These are phyloP conservation scores for Dipodomys stephensi DNA, from an alignment of 2,113 vertebrate species.

Conservation along the genomic window DNA sequence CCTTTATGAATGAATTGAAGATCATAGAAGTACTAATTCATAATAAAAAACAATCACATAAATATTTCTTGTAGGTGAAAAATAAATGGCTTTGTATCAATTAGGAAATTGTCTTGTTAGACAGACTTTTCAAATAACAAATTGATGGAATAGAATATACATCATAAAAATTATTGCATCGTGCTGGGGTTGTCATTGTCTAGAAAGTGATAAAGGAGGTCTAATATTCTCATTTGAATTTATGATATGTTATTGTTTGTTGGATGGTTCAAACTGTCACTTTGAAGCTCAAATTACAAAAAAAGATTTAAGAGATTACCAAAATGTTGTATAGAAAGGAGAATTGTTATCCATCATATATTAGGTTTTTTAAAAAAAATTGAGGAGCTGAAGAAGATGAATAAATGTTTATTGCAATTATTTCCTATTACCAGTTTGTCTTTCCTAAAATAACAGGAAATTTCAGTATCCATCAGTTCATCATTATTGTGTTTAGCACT, in stretches of 20 bases:
- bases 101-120: conserved; percentile 30
- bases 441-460: not conserved
- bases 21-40: conserved; percentile 35
- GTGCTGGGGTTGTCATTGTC: not conserved
- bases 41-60: conserved; percentile 50
- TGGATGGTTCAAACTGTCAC: not conserved
- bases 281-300: not conserved
- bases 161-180: conserved; percentile 33
- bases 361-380: not conserved
- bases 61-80: conserved; percentile 39
- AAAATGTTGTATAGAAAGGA: not conserved
- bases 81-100: conserved; percentile 34
- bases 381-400: not conserved
- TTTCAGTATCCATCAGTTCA: not conserved
- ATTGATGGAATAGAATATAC: not conserved
- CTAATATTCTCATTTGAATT: not conserved
- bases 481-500: not conserved
- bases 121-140: conserved; percentile 29
- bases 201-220: not conserved
- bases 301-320: conserved; percentile 30
- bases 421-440: not conserved
- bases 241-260: not conserved
- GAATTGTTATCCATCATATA: not conserved
- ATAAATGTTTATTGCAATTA: conserved; percentile 24
- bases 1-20: conserved; percentile 48